These are phyloP conservation scores for Epizoanthus illoricatus DNA, from an alignment of 92 coral and sea anemone genomes.

Conservation along the genomic window DNA sequence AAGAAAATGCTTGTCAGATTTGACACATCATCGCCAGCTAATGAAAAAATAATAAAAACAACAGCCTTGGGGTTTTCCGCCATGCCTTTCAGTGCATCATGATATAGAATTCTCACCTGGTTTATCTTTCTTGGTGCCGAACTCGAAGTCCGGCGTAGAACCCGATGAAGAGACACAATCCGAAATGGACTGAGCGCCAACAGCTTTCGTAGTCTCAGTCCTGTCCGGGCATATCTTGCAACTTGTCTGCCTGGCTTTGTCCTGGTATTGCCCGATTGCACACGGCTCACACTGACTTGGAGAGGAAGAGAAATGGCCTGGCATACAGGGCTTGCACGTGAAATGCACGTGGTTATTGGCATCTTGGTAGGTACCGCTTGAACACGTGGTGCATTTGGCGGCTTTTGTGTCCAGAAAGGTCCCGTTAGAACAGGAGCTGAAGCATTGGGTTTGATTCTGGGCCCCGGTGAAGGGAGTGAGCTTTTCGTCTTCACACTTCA, in stretches of 20 bases:
- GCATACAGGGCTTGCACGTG: conserved; percentile 53
- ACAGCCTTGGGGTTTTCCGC: too few species aligned
- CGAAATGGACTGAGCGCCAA: conserved; percentile 34
- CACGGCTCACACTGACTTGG: conserved; percentile 47
- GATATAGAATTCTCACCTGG: background rate
- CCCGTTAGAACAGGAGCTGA: conserved; percentile 57
- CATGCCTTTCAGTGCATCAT: background rate
- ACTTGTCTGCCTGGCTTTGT: conserved; percentile 43
- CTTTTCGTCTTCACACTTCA: conserved; percentile 52
- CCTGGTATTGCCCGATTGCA: conserved; percentile 58
- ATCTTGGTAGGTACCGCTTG: conserved; percentile 59
- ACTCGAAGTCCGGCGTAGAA: background rate
- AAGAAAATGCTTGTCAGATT: background rate
- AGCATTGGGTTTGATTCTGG: conserved; percentile 47
- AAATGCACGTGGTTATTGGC: conserved; percentile 33
- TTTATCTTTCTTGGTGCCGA: background rate
- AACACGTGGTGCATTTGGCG: conserved; percentile 47
- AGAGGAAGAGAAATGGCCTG: conserved; percentile 50
- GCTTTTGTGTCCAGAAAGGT: conserved; percentile 39
- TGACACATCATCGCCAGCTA: too few species aligned
- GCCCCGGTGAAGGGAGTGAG: conserved; percentile 62
- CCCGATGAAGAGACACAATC: conserved; percentile 19
- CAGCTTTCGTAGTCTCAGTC: conserved; percentile 41
- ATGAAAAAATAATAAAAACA: background rate
- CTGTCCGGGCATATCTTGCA: conserved; percentile 53